Evolutionary conservation across 2,113 vertebrate species (phyloP), one percentile per base, ranked within the genome.

Genomic region (Corythaixoides concolor): DNA sequence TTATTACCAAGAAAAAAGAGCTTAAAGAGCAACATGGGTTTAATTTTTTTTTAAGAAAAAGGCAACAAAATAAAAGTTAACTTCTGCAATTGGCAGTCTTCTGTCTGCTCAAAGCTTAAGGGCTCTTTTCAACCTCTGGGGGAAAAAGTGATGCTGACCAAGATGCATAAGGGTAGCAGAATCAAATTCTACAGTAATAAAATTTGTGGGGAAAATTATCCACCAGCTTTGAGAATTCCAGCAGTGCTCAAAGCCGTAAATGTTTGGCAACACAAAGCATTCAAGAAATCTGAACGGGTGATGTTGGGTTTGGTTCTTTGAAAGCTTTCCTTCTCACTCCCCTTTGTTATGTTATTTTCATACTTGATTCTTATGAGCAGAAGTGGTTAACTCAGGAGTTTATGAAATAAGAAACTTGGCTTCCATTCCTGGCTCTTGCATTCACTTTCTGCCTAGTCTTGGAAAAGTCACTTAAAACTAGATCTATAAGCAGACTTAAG

Each of bases 391-490:
- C 43, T 94, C 56, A 53, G 60, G 76, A 93, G 79, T 94, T 86
- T 88, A 77, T 90, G 83, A 90, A 94, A 96, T 60, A 75, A 96
- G 82, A 90, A 95, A 75, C 41, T 92, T 97, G 83, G 92, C 88
- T 89, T 84, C 60, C 33, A 33, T 64, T 92, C 76, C 74, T 89
- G 84, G 79, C 88, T 91, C 47, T 92, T 66, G 8, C 17, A 35
- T 43, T 94, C 27, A 45, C 21, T 95, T 91, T 94, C 63, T 94
- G 66, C 55, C n/a, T 88, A 8, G 23, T 81, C 43, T 74, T 95
- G 73, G 52, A 84, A 85, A 83, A 96, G 62, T 66, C 64, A 86
- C 47, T 72, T 89, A 60, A 60, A 84, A 63, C 37, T 28, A 53
- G 26, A 70, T 72, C 43, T 72, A 5, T 80, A n/a, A 64, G 35